Evolutionary conservation across 2,888 invertebrate species (phyloP).

Genomic region (Aleiodes leptofemur): DNA sequence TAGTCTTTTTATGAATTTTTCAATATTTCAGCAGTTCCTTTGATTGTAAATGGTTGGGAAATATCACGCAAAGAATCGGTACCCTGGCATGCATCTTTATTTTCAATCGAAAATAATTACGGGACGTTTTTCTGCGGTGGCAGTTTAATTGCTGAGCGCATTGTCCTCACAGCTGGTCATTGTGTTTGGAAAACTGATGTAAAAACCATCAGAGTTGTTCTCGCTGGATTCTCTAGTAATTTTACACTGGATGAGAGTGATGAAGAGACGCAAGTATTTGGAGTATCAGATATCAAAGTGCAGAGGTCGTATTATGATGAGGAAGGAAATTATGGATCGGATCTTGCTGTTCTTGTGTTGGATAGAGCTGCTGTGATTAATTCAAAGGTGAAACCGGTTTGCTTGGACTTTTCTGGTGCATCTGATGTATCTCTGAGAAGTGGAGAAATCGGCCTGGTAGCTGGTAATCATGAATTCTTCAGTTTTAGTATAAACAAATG

Average conservation of each 20-base stretch:
- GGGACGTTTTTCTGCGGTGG: slow-evolving; percentile 79
- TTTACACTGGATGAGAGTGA: slow-evolving; percentile 60
- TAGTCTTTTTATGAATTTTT: neutral
- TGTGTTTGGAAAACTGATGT: slow-evolving; percentile 73
- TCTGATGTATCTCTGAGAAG: slow-evolving; percentile 51
- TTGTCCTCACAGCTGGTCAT: slow-evolving; percentile 75
- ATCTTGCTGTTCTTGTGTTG: slow-evolving; percentile 77
- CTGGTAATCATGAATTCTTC: slow-evolving; percentile 53
- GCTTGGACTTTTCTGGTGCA: slow-evolving; percentile 73
- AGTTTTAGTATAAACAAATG: neutral
- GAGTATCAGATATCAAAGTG: slow-evolving; percentile 74
- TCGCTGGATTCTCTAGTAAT: slow-evolving; percentile 71
- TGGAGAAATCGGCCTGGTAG: slow-evolving; percentile 60
- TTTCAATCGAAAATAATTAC: slow-evolving; percentile 71
- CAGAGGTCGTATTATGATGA: slow-evolving; percentile 76
- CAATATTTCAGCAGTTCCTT: slow-evolving; percentile 56
- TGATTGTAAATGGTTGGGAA: slow-evolving; percentile 74
- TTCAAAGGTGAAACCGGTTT: slow-evolving; percentile 76
- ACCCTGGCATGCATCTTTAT: slow-evolving; percentile 80
- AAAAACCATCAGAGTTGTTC: slow-evolving; percentile 66
- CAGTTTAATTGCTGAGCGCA: slow-evolving; percentile 75
- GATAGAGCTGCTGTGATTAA: slow-evolving; percentile 72
- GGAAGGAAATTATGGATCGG: slow-evolving; percentile 78
- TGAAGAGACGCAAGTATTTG: slow-evolving; percentile 64
- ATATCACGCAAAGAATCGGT: slow-evolving; percentile 68